These are phyloP conservation scores for Drosophila lacteicornis DNA, from an alignment of 1,140 invertebrate genomes.

Conservation along the genomic window DNA sequence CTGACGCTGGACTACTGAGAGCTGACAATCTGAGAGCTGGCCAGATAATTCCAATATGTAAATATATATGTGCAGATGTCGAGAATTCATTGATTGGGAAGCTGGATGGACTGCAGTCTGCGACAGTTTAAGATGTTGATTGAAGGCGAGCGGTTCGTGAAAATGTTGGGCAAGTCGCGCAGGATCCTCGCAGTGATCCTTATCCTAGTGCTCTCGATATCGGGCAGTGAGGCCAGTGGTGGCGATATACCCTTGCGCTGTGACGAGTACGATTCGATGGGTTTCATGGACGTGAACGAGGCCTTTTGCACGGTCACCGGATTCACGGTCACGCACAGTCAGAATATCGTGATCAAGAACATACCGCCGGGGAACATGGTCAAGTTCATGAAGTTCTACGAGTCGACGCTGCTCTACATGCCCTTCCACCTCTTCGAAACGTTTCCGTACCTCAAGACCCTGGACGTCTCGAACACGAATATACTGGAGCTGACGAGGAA, in stretches of 20 bases:
- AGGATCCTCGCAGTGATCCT: constrained; percentile 13
- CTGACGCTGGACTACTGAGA: constrained; percentile 23
- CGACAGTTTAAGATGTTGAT: constrained; percentile 26
- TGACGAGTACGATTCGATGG: constrained; percentile 74
- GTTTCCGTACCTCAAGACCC: constrained; percentile 65
- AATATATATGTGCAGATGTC: background rate
- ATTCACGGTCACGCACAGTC: constrained; percentile 76
- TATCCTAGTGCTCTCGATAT: constrained; percentile 11
- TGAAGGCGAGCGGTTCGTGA: constrained; percentile 26
- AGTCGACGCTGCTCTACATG: constrained; percentile 75
- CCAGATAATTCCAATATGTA: constrained; percentile 18
- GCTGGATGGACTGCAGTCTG: constrained; percentile 27
- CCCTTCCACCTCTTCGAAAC: constrained; percentile 79
- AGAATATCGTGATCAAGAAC: constrained; percentile 73
- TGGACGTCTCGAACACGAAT: constrained; percentile 76
- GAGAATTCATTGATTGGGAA: constrained; percentile 2
- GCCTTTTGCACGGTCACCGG: constrained; percentile 79
- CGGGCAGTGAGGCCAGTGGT: background rate
- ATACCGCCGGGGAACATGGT: constrained; percentile 66
- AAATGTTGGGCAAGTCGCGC: constrained; percentile 32
- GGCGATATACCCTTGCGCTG: constrained; percentile 72
- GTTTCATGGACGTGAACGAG: constrained; percentile 62
- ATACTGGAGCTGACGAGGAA: constrained; percentile 76
- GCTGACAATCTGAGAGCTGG: constrained; percentile 18
- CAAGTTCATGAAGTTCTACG: constrained; percentile 84